phyloP scores from a whole-genome alignment of 2,113 vertebrate species.

The Furnarius figulus region DNA sequence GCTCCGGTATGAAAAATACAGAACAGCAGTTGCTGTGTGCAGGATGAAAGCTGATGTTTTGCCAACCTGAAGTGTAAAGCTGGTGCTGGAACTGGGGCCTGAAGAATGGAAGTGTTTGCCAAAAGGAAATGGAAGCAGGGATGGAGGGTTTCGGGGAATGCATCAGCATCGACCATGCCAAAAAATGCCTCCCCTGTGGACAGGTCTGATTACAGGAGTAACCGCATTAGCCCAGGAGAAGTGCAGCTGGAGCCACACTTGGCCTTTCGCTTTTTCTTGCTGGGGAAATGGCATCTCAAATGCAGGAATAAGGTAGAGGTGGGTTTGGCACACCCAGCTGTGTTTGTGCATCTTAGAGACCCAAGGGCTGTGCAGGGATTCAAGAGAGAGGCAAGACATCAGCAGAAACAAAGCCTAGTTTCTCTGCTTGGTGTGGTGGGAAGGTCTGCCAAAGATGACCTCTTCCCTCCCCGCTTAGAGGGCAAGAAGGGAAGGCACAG shows the following conservation, averaged over 20 bases:
- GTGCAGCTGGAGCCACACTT: slow-evolving; percentile 23
- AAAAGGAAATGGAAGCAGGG: slow-evolving; percentile 69
- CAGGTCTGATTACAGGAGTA: slow-evolving; percentile 52
- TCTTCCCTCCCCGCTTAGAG: background rate
- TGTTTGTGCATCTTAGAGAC: background rate
- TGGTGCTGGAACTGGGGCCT: slow-evolving; percentile 57
- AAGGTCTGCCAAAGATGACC: background rate
- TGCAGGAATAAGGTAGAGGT: background rate
- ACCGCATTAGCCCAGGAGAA: slow-evolving; percentile 1
- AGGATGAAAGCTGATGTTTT: slow-evolving; percentile 60
- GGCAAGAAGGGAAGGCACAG: background rate
- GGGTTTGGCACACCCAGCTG: background rate
- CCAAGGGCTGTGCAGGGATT: background rate
- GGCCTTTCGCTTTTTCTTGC: background rate
- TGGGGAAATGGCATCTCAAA: background rate
- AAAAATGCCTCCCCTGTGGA: slow-evolving; percentile 38
- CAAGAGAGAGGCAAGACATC: background rate
- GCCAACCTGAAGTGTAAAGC: slow-evolving; percentile 70
- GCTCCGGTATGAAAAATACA: background rate
- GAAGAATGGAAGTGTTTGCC: slow-evolving; percentile 59
- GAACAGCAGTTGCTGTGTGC: slow-evolving; percentile 62
- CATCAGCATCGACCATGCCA: background rate
- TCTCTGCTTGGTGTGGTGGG: background rate
- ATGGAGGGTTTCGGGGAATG: slow-evolving; percentile 64
- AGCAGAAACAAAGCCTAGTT: background rate